Evolutionary conservation across 2,113 vertebrate genomes (phyloP).

Genomic region (Cheilinus undulatus): DNA sequence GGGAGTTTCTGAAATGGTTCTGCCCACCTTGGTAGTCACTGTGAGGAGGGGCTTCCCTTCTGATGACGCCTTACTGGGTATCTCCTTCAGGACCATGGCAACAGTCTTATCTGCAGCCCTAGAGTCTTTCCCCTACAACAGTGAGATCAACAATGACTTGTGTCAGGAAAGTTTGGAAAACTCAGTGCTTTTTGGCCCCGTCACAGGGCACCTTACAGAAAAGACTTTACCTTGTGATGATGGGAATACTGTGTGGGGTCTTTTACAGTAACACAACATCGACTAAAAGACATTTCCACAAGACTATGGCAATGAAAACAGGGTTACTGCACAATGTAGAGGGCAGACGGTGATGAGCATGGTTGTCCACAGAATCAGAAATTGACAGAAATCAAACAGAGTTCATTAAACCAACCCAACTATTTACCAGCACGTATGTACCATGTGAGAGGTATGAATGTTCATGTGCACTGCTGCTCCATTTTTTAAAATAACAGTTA

Average conservation of each 20-base stretch:
- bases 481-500: too few relatives aligned
- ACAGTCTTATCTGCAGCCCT: slow-evolving; percentile 99
- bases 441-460: slow-evolving; percentile 13
- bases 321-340: slow-evolving; percentile 68
- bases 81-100: slow-evolving; percentile 99
- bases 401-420: slow-evolving; percentile 21
- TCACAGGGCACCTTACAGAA: slow-evolving; percentile 71
- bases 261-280: slow-evolving; percentile 65
- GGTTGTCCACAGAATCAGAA: slow-evolving; percentile 46
- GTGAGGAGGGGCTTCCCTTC: slow-evolving; percentile 99
- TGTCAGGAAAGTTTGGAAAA: slow-evolving; percentile 91
- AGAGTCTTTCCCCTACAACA: slow-evolving; percentile 99
- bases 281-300: slow-evolving; percentile 73
- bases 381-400: slow-evolving; percentile 28
- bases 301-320: slow-evolving; percentile 72
- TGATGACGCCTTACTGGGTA: slow-evolving; percentile 98
- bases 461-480: neutral
- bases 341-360: slow-evolving; percentile 61
- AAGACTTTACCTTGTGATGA: slow-evolving; percentile 70
- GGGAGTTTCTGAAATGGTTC: slow-evolving; percentile 87
- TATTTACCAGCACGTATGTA: neutral
- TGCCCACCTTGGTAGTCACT: slow-evolving; percentile 99
- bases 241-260: slow-evolving; percentile 60
- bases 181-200: slow-evolving; percentile 62
- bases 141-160: slow-evolving; percentile 98